Percentiles rank a stretch among this genome's conserved stretches.
phyloP scores from a whole-genome alignment of 2,888 invertebrate genomes.

The Drosophila niveifrons region DNA sequence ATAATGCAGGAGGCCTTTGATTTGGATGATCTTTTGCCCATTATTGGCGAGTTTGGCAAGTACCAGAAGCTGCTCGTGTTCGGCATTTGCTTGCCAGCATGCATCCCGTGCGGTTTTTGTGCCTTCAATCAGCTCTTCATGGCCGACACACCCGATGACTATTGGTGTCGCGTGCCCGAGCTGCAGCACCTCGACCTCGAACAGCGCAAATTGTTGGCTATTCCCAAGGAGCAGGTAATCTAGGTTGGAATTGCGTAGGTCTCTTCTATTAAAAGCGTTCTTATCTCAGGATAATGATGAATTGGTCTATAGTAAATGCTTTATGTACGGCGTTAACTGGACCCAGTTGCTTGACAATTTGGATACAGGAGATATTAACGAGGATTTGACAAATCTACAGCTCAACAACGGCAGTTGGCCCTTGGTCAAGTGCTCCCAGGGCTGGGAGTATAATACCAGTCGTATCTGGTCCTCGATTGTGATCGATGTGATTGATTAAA shows the following conservation, averaged over 20 bases:
- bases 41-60: constrained; percentile 95
- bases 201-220: constrained; percentile 88
- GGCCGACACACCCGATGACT: constrained; percentile 93
- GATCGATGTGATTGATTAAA: constrained; percentile 88
- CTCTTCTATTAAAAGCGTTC: not conserved
- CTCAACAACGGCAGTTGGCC: constrained; percentile 88
- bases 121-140: constrained; percentile 97
- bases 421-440: constrained; percentile 89
- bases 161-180: constrained; percentile 93
- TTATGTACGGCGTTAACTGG: constrained; percentile 91
- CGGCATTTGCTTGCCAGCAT: constrained; percentile 95
- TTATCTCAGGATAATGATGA: constrained; percentile 79
- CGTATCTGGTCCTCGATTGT: constrained; percentile 92
- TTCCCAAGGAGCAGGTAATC: constrained; percentile 87
- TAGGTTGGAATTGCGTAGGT: not conserved
- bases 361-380: constrained; percentile 25
- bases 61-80: constrained; percentile 94
- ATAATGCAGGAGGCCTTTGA: constrained; percentile 87
- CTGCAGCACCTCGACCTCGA: constrained; percentile 87
- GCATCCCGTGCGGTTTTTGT: constrained; percentile 95
- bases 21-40: constrained; percentile 93
- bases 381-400: constrained; percentile 79
- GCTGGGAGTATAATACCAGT: constrained; percentile 92
- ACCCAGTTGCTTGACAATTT: constrained; percentile 85
- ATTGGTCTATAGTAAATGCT: constrained; percentile 89